These are phyloP conservation scores for Sarcophaga subvicina DNA, from an alignment of 2,888 invertebrate species.

Conservation along the genomic window DNA sequence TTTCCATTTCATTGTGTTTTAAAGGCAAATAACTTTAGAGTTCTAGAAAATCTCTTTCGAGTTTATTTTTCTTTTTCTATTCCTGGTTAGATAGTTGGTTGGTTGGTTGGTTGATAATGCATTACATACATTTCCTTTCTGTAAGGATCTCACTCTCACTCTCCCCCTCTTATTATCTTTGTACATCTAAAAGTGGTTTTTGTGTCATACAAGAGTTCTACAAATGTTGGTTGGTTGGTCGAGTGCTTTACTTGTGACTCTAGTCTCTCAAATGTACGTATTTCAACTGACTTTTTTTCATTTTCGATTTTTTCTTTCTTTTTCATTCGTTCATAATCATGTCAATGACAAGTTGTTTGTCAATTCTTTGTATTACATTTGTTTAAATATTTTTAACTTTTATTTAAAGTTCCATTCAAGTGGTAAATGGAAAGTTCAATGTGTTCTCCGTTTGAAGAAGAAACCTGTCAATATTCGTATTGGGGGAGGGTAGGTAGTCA, in stretches of 20 bases:
- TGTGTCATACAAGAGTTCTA: constrained; percentile 59
- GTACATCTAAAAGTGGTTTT: constrained; percentile 60
- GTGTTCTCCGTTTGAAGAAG: background rate
- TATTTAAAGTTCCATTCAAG: constrained; percentile 69
- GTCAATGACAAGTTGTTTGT: constrained; percentile 75
- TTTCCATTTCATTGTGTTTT: constrained; percentile 11
- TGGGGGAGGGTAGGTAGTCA: no score
- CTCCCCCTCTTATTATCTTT: background rate
- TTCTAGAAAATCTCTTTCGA: constrained; percentile 26
- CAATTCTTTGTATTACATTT: constrained; percentile 73
- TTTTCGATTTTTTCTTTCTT: background rate
- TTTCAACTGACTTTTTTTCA: no score
- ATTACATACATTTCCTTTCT: background rate
- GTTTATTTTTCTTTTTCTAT: constrained; percentile 10
- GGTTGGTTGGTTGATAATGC: constrained; percentile 2
- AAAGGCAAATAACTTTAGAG: constrained; percentile 56
- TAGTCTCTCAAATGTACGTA: no score
- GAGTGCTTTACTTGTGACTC: constrained; percentile 17
- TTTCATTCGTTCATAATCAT: constrained; percentile 45
- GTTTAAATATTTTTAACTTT: constrained; percentile 70
- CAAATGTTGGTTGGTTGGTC: constrained; percentile 51
- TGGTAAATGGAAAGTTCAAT: constrained; percentile 68
- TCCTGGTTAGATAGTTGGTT: constrained; percentile 21
- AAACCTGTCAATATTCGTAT: no score
- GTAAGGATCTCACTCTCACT: background rate